Evolutionary conservation across 2,113 vertebrate genomes (phyloP), one percentile per base, ranked within the genome.

Genomic region (Pholis gunnellus): DNA sequence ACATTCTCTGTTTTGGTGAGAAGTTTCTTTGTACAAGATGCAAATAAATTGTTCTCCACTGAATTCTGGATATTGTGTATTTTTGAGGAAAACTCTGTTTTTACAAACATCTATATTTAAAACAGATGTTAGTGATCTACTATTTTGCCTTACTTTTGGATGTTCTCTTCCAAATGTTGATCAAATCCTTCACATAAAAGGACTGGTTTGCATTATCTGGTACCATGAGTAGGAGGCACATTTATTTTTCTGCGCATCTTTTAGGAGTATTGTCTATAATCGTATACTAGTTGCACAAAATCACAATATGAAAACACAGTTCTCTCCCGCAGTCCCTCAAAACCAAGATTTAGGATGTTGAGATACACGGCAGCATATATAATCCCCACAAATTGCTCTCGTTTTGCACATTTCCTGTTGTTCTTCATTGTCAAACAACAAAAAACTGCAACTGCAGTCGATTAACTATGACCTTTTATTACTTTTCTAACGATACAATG

Each of bases 291-390:
- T 44, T 44, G 42, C 14, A 44, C 42, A 44, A 44, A 44, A 44
- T 44, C 42, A 44, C 42, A 44, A 18, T 18, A 17, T 48, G 17
- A 48, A 48, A 48, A 48, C 15, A 2, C 83, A 94, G 92, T 82
- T 95, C 89, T 77, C 93, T 96, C 5, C 92, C 96, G 75, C 94
- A 96, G 88, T 91, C 94, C 0, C 94, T 96, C 48, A 92, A 95
- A 69, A 95, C 94, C 92, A 87, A 88, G 72, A 94, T 95, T 75
- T 87, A 95, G 60, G 95, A 96, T 5, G 84, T 94, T 22, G 95
- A 96, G 93, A 95, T 95, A 80, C 1, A 17, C 34, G 10, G 1
- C 18, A 10, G 40, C 15, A 34, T 34, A 3, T 34, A 34, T 34
- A 34, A 34, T 38, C 36, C 36, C 6, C 6, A 38, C 2, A 38